Conservation (phyloP, 2,797 vertebrate species). For the Allobates femoralis region DNA sequence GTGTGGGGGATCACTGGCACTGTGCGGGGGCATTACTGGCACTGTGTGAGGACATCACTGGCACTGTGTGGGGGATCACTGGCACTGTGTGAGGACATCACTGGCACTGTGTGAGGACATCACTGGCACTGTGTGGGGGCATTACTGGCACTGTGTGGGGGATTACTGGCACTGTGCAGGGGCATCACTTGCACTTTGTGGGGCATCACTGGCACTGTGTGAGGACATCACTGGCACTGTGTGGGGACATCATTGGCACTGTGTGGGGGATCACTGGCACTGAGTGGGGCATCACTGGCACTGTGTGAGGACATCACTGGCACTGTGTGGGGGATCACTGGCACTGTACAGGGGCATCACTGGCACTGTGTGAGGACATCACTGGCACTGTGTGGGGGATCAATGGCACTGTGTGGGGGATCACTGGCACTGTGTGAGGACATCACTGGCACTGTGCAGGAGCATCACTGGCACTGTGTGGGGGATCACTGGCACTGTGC, state of each 20-base stretch:
- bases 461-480: neutral
- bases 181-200: too few species aligned
- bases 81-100: neutral
- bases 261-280: neutral
- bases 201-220: neutral
- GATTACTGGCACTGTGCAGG: neutral
- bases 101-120: neutral
- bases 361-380: neutral
- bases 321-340: too few species aligned
- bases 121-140: neutral
- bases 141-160: neutral
- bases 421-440: neutral
- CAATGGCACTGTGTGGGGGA: neutral
- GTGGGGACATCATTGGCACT: neutral
- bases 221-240: too few species aligned
- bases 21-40: neutral
- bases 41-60: neutral
- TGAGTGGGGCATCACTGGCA: too few species aligned
- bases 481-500: neutral
- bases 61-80: neutral
- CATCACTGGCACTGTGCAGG: neutral
- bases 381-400: neutral
- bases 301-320: too few species aligned
- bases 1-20: neutral
- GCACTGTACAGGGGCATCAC: neutral